phyloP scores from a whole-genome alignment of 2,113 vertebrate species.

The Archocentrus centrarchus region DNA sequence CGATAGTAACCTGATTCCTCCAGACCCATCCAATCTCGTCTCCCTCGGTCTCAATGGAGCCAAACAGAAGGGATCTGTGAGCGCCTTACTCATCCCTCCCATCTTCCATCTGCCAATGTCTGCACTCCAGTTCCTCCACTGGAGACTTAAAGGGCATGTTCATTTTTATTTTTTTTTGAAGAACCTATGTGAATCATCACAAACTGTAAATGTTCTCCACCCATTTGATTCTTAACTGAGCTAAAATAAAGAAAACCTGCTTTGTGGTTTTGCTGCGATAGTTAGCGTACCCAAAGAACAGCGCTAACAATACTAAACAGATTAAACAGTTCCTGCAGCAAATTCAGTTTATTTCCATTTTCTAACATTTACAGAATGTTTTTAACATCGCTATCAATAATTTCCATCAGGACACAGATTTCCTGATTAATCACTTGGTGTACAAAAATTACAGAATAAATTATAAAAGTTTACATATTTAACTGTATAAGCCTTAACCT shows the following conservation, averaged over 20 bases:
- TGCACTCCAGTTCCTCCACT: conserved; percentile 58
- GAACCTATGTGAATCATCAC: conserved; percentile 26
- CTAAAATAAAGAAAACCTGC: not conserved
- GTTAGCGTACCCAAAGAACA: not conserved
- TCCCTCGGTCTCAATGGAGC: conserved; percentile 71
- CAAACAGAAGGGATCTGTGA: conserved; percentile 77
- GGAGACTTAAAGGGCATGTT: conserved; percentile 53
- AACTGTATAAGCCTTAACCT: not conserved
- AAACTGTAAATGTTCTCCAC: conserved; percentile 8
- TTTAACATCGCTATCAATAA: not conserved
- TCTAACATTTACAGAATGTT: not conserved
- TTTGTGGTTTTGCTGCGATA: not conserved
- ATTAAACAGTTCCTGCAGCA: not conserved
- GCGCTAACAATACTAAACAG: not conserved
- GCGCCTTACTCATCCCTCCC: conserved; percentile 74
- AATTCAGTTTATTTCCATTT: not conserved
- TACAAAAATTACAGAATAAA: not conserved
- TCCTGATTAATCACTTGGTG: not conserved
- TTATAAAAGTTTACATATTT: not conserved
- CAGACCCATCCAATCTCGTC: conserved; percentile 75
- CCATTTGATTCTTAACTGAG: not conserved
- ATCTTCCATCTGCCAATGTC: conserved; percentile 78
- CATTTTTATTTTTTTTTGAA: not conserved
- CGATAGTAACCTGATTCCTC: conserved; percentile 80
- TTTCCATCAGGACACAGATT: not conserved